Base-by-base conservation (phyloP, 2,888 invertebrate species). In the Drosophila formosana region DNA sequence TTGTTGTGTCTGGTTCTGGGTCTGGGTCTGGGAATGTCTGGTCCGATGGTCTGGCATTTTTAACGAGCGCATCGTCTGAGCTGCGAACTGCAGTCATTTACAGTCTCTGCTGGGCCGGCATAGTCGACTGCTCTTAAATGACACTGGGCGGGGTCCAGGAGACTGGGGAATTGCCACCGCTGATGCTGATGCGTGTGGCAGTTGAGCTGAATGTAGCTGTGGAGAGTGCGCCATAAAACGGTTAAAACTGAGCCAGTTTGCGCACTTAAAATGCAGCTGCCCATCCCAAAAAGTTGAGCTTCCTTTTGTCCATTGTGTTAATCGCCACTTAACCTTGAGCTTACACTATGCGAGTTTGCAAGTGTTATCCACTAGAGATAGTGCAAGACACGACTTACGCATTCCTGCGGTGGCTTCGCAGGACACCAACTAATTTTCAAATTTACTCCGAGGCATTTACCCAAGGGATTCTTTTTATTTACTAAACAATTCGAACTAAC, bases 31-130 rank as follows among this genome's bases (percentile, higher is more conserved):
- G 47, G 45, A 60, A 55, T 46, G 68, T 65, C 73, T 66, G 60
- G 53, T 9, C 53, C 56, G 61, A 30, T 55, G 72, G 41, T 49
- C 66, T 68, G 78, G 77, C 73, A 73, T 69, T 80, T 79, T 79
- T 80, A 79, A 79, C 80, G 80, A 79, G 79, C 71, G 58, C 80
- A 66, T 66, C 72, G 72, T 66, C 74, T 70, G 69, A 61, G 72
- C 72, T 78, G 66, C 72, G 69, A 61, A 66, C 72, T 78, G 69
- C 76, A 78, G 62, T 78, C 78, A 80, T 78, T 80, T 80, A 63
- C 70, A 72, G 76, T 72, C 67, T 64, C 75, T 9, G 46, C 50
- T 68, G 73, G 71, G 62, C 52, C 67, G 66, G 51, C 55, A 39
- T 13, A 43, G 67, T 49, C 55, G 51, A 47, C 64, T 62, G 45